These are phyloP conservation scores for Acronicta psi DNA, from an alignment of 2,888 invertebrate genomes.

Conservation along the genomic window DNA sequence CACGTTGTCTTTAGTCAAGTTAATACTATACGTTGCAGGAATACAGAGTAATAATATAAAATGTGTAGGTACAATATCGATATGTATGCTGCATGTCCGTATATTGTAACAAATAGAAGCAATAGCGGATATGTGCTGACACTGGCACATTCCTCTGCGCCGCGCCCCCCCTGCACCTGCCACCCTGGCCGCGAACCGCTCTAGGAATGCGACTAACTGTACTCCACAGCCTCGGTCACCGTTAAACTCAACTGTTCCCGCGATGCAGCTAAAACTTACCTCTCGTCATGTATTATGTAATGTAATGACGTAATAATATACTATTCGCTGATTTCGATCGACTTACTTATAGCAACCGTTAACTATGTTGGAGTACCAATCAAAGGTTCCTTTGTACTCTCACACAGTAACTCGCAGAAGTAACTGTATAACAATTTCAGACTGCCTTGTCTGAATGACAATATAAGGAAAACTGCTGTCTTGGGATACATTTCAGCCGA, in stretches of 20 bases:
- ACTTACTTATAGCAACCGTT: constrained; percentile 39
- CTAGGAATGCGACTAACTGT: constrained; percentile 86
- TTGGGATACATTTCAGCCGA: constrained; percentile 9
- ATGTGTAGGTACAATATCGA: constrained; percentile 20
- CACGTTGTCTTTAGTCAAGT: constrained; percentile 7
- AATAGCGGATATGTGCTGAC: constrained; percentile 63
- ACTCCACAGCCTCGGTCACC: constrained; percentile 81
- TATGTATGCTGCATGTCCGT: constrained; percentile 26
- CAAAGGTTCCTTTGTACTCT: constrained; percentile 45
- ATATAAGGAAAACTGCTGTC: constrained; percentile 26
- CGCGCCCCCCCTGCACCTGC: constrained; percentile 71
- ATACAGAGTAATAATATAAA: constrained; percentile 34
- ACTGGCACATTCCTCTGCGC: constrained; percentile 63
- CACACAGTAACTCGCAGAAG: too few relatives aligned
- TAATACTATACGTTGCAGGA: constrained; percentile 9
- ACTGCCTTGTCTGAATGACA: constrained; percentile 12
- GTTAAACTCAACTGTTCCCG: constrained; percentile 79
- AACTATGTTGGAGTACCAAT: constrained; percentile 40
- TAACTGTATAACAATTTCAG: constrained; percentile 35
- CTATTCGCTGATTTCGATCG: constrained; percentile 62
- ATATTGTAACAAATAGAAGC: constrained; percentile 53
- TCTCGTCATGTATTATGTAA: constrained; percentile 67
- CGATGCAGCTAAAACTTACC: constrained; percentile 68
- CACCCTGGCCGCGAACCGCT: constrained; percentile 67
- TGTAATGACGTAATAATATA: constrained; percentile 66